Evolutionary conservation across 2,113 vertebrate species (phyloP), one percentile per base, ranked within the genome.

Genomic region (Ceratotherium simum): DNA sequence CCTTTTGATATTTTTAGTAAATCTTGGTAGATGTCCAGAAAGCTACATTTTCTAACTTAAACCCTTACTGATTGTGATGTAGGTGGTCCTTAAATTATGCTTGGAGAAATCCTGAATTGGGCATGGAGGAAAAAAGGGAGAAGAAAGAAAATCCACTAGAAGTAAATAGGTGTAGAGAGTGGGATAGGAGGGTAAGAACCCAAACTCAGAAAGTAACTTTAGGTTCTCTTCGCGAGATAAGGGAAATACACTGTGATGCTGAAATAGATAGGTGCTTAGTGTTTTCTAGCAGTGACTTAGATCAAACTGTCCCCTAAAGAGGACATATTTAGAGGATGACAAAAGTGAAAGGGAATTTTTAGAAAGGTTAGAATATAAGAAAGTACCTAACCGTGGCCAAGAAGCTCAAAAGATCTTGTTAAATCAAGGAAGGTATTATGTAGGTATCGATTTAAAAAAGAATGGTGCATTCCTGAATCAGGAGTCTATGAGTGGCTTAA

Each of bases 291-390:
- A 31, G 36, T 83, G 79, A 80, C 39, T 62, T 18, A 46, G 36
- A 72, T 70, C 58, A 81, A 11, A 78, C 27, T 88, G 60, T 58
- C 73, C n/a, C 60, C 23, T 31, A 65, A 80, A 81, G 65, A 90
- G 33, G 31, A 65, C 46, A 42, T 60, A n/a, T 48, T 93, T 78
- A 90, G n/a, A 87, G 70, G 25, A 72, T 79, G 46, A 75, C 67
- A 90, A 42, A 96, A 88, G 60, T 81, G 33, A 95, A 78, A 86
- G 88, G 58, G 72, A 51, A 89, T 60, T 76, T 97, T 96, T 60
- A 54, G 90, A 85, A 96, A 97, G 86, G 86, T 67, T 65, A 83
- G 75, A 78, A 36, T 75, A 4, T 96, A 72, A 96, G 48, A 87
- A 91, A 73, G 72, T 81, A 27, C 78, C 76, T 81, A 31, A 81